Evolutionary conservation across 2,888 invertebrate genomes (phyloP).

Genomic region (Perizoma flavofasciatum): DNA sequence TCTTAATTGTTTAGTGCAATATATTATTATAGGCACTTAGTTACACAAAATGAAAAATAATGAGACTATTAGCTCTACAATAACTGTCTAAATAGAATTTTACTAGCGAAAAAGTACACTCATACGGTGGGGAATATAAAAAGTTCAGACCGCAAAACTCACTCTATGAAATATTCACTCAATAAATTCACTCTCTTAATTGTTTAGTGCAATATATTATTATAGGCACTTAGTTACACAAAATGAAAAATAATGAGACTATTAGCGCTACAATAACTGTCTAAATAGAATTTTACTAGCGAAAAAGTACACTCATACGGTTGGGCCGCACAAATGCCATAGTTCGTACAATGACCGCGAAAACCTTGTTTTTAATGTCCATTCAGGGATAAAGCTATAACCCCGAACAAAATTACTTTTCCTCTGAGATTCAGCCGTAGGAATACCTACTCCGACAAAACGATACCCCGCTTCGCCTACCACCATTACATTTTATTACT

Average conservation of each 20-base stretch:
- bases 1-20: too few relatives aligned
- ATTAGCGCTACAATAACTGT: too few relatives aligned
- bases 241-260: too few relatives aligned
- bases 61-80: too few relatives aligned
- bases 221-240: too few relatives aligned
- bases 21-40: too few relatives aligned
- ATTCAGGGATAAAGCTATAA: slow-evolving; percentile 60
- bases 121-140: slow-evolving; percentile 16
- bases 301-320: slow-evolving; percentile 4
- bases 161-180: too few relatives aligned
- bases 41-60: too few relatives aligned
- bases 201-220: too few relatives aligned
- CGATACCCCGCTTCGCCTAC: slow-evolving; percentile 57
- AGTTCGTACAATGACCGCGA: slow-evolving; percentile 50
- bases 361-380: slow-evolving; percentile 59
- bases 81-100: background rate
- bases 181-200: too few relatives aligned
- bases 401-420: slow-evolving; percentile 61
- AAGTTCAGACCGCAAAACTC: too few relatives aligned
- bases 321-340: slow-evolving; percentile 35
- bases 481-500: slow-evolving; percentile 74
- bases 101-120: slow-evolving; percentile 4
- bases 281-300: slow-evolving; percentile 4
- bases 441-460: slow-evolving; percentile 51
- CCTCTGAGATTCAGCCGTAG: slow-evolving; percentile 57